Evolutionary conservation across 2,797 vertebrate species (phyloP).

Genomic region (Champsocephalus esox): DNA sequence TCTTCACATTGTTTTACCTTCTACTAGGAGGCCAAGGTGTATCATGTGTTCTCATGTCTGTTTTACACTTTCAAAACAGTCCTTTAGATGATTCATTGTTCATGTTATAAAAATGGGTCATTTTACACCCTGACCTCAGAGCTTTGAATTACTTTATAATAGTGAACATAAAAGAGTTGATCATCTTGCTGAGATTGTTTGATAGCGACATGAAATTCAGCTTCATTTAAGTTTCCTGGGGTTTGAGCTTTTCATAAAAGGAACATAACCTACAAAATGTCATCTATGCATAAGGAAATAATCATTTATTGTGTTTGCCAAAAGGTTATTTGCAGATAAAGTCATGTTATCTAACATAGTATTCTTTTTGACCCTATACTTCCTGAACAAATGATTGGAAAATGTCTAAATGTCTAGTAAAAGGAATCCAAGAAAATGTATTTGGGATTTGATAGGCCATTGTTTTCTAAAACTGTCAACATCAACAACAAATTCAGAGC

Average conservation of each 20-base stretch:
- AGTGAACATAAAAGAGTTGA: neutral
- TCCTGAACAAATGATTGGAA: too few species aligned
- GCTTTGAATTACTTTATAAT: slow-evolving; percentile 19
- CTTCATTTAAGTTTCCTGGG: neutral
- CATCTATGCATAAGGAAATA: neutral
- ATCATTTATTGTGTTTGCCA: neutral
- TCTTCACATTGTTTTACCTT: slow-evolving; percentile 51
- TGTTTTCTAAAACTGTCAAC: neutral
- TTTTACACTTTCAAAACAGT: slow-evolving; percentile 4
- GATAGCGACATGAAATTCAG: neutral
- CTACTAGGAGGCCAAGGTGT: slow-evolving; percentile 35
- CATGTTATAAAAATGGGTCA: neutral
- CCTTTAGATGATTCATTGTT: neutral
- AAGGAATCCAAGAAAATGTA: too few species aligned
- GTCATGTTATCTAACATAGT: too few species aligned
- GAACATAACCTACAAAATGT: neutral
- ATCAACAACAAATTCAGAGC: neutral
- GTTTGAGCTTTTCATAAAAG: neutral
- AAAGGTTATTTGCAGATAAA: neutral
- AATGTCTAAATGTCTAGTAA: too few species aligned
- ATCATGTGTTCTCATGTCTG: slow-evolving; percentile 34
- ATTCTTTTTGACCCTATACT: too few species aligned
- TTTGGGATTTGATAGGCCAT: neutral
- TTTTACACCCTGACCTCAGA: slow-evolving; percentile 19
- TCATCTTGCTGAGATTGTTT: slow-evolving; percentile 14